Evolutionary conservation across 2,113 vertebrate genomes (phyloP), one percentile per base, ranked within the genome.

Genomic region (Blennius ocellaris): DNA sequence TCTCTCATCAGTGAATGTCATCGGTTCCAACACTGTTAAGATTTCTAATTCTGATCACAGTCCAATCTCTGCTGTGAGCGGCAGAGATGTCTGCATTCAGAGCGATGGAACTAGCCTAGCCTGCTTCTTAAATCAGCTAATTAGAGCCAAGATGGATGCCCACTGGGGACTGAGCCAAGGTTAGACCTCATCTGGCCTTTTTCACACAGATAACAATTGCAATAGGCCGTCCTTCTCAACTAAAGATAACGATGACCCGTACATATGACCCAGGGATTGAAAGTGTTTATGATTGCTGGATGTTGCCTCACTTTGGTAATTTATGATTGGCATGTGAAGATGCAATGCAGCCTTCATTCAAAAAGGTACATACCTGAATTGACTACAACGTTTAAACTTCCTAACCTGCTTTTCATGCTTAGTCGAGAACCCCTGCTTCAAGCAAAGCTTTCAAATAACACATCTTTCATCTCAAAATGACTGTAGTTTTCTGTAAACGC

Each of bases 101-200:
- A 53, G 16, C 0, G 14, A 41, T 51, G 4, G 16, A 69, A 58
- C 47, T n/a, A 43, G 51, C 36, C 52, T 50, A 48, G 66, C 40
- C 15, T 74, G 70, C 65, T 59, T 76, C 71, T 84, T 73, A 57
- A 80, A 82, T 74, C 43, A 74, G 73, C 74, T 86, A 90, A 87
- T 89, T 83, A 82, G 68, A 70, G 54, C 62, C 66, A 77, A 79
- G 77, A 84, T 67, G 30, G 80, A 82, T 76, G 67, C 73, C 80
- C 65, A 61, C 69, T 11, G 69, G 82, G 80, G 75, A 67, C 9
- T 8, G 55, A 59, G 61, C 70, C 67, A 81, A 78, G 85, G 85
- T 78, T 82, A 69, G 72, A 61, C 53, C 82, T 61, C 82, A 88
- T 80, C 80, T 81, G 82, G 78, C 52, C 73, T 69, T 71, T 64